Evolutionary conservation across 2,888 invertebrate genomes (phyloP), one percentile per base, ranked within the genome.

Genomic region (Cephus runcator): DNA sequence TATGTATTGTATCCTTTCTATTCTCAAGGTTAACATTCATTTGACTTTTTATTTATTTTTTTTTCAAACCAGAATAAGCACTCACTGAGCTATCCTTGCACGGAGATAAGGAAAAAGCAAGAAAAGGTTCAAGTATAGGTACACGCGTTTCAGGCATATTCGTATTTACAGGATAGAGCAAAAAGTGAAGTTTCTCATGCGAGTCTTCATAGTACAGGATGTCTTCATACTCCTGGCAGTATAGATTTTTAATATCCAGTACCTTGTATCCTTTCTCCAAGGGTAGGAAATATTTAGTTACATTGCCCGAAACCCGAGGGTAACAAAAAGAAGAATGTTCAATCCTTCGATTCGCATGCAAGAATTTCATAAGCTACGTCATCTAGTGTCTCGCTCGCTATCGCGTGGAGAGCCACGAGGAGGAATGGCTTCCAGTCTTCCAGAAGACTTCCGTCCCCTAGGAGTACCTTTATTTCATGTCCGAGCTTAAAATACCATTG

Each of bases 321-420:
- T 15, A 75, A 33, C 75, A 23, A 73, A 73, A 75, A 35, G 30
- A n/a, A 11, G 75, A 31, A 34, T 77, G 76, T 73, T 73, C 71
- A 75, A 77, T 79, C 68, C 74, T 56, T 76, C 81, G 78, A 81
- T 81, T 82, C 81, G 78, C 75, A 79, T 81, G 77, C 79, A 56
- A 79, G 73, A 81, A 81, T 81, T 81, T 80, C 76, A 81, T 80
- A 79, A 81, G 79, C 79, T 56, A 56, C 56, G 56, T 9, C 56
- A 56, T 56, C 56, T 56, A 15, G 56, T 9, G 56, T 56, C 56
- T 56, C 23, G 0, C 23, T 56, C 9, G 56, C 56, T 23, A 23
- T 6, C 40, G 23, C 23, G 9, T 56, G 6, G 40, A 56, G 23
- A 56, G 23, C 23, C 23, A 9, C 56, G 23, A 56, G 23, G 1